phyloP scores from a whole-genome alignment of 2,888 invertebrate genomes.

The Drosophila glabriapex region DNA sequence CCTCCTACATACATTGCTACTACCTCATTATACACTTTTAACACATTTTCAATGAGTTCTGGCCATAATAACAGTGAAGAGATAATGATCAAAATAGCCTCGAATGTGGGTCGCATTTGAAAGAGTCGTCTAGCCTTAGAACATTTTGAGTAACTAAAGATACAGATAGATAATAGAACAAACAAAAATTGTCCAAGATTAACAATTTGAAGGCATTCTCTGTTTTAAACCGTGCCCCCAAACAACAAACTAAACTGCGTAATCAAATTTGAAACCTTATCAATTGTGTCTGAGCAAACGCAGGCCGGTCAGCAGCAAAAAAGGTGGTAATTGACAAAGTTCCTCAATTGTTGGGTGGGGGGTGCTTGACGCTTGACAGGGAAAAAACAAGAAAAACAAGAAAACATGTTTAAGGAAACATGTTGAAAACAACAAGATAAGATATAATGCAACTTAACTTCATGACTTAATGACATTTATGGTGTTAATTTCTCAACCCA shows the following conservation, averaged over 20 bases:
- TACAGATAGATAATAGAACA: neutral
- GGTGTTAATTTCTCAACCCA: slow-evolving; percentile 46
- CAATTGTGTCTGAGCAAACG: slow-evolving; percentile 19
- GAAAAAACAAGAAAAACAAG: slow-evolving; percentile 38
- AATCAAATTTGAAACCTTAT: slow-evolving; percentile 17
- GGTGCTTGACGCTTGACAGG: slow-evolving; percentile 43
- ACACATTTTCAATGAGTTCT: neutral
- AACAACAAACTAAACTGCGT: neutral
- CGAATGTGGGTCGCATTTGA: neutral
- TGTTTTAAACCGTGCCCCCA: neutral
- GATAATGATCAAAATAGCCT: neutral
- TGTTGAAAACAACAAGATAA: slow-evolving; percentile 52
- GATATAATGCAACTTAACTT: slow-evolving; percentile 61
- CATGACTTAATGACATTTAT: slow-evolving; percentile 75
- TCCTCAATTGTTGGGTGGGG: slow-evolving; percentile 16
- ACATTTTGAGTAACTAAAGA: neutral
- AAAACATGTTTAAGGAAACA: slow-evolving; percentile 43
- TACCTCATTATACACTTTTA: neutral
- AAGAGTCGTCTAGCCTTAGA: neutral
- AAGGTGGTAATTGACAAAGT: slow-evolving; percentile 31
- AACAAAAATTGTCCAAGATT: slow-evolving; percentile 1
- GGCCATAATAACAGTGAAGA: neutral
- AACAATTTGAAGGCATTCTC: neutral
- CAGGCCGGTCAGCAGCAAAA: neutral
- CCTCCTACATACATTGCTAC: neutral